Percentiles rank a stretch among this genome's conserved stretches.
Conservation (phyloP, 1,140 invertebrate species). For the Drosophila trapezifrons region DNA sequence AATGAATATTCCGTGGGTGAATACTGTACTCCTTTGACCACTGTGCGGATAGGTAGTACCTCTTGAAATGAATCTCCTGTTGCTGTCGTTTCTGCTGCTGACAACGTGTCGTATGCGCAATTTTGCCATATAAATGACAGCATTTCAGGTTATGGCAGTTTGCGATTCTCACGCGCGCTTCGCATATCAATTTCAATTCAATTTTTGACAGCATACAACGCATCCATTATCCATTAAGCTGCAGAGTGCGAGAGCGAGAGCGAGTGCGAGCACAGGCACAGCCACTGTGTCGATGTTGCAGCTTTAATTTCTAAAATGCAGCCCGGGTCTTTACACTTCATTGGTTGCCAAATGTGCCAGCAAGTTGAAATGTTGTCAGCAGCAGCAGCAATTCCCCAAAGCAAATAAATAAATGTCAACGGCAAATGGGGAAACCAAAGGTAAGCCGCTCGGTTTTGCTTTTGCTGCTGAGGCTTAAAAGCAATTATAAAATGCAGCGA, state of each 20-base stretch:
- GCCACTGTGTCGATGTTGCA: conserved; percentile 17
- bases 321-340: conserved; percentile 65
- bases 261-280: conserved; percentile 2
- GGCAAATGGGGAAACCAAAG: conserved; percentile 54
- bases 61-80: conserved; percentile 29
- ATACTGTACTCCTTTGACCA: background rate
- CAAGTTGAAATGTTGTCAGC: conserved; percentile 70
- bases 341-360: conserved; percentile 71
- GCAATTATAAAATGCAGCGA: conserved; percentile 78
- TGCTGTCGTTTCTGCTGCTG: conserved; percentile 23
- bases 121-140: conserved; percentile 75
- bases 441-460: conserved; percentile 46
- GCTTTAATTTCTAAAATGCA: conserved; percentile 64
- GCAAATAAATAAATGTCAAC: conserved; percentile 81
- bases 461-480: conserved; percentile 61
- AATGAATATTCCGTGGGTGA: background rate
- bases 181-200: conserved; percentile 80
- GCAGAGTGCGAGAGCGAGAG: conserved; percentile 20
- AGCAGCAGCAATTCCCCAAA: conserved; percentile 71
- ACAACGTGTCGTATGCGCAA: conserved; percentile 74
- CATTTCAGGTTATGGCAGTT: conserved; percentile 71
- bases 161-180: conserved; percentile 56
- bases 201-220: conserved; percentile 69
- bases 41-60: conserved; percentile 16
- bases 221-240: conserved; percentile 50